Conservation (phyloP, 2,113 vertebrate genomes). For the Cavia porcellus region DNA sequence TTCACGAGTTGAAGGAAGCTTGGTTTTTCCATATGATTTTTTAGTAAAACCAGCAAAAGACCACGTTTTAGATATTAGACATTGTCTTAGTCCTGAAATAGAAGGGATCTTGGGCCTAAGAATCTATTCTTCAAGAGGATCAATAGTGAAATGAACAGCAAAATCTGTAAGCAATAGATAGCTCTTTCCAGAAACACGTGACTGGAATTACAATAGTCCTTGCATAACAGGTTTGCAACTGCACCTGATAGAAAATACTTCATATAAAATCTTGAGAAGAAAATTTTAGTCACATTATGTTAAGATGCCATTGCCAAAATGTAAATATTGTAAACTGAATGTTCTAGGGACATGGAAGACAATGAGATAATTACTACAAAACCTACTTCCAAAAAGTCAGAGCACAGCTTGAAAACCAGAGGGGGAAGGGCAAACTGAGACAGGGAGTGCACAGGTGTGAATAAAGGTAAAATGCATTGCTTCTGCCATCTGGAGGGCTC, state of each 20-base stretch:
- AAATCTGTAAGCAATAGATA: conserved; percentile 3
- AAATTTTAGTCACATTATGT: not conserved
- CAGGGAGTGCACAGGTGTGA: not conserved
- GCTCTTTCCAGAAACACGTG: not conserved
- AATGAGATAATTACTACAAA: conserved; percentile 2
- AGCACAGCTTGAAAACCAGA: conserved; percentile 54
- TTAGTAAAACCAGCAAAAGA: not conserved
- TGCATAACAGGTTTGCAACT: not conserved
- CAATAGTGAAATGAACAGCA: conserved; percentile 3
- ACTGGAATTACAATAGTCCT: conserved; percentile 5
- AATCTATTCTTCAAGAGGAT: conserved; percentile 20
- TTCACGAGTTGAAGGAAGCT: not conserved
- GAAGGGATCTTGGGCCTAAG: not conserved
- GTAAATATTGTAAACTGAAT: not conserved
- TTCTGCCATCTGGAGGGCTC: conserved; percentile 75
- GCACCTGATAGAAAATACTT: not conserved
- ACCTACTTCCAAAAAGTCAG: conserved; percentile 52
- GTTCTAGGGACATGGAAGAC: not conserved
- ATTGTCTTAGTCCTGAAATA: not conserved
- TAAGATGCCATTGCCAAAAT: not conserved
- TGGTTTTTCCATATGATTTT: not conserved
- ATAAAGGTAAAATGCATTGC: conserved; percentile 55
- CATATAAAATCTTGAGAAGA: conserved; percentile 14
- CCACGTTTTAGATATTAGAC: not conserved
- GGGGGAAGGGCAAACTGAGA: not conserved